A percentile compares a stretch with the other conserved stretches of the same genome.
Evolutionary conservation across 1,140 invertebrate genomes (phyloP).

Genomic region (Brachionus angularis): DNA sequence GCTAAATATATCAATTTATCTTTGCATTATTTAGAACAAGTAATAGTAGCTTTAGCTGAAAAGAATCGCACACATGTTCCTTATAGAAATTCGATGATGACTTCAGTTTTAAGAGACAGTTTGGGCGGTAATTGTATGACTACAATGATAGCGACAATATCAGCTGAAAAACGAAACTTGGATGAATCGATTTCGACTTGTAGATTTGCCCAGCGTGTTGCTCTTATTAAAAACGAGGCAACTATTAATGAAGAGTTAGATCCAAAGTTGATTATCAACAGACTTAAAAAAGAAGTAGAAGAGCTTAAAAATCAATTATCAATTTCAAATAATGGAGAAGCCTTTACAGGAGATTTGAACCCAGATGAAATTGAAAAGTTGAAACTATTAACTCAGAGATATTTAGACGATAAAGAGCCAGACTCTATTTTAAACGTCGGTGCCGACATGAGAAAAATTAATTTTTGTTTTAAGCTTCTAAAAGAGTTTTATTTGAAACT

Average conservation of each 20-base stretch:
- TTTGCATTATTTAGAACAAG: constrained; percentile 67
- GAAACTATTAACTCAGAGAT: constrained; percentile 50
- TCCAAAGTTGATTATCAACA: constrained; percentile 60
- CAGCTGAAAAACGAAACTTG: constrained; percentile 61
- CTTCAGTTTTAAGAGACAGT: constrained; percentile 65
- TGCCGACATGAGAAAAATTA: constrained; percentile 57
- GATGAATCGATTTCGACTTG: constrained; percentile 67
- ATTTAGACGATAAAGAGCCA: constrained; percentile 52
- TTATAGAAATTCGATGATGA: constrained; percentile 67
- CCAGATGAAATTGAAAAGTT: constrained; percentile 49
- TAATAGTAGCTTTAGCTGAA: constrained; percentile 65
- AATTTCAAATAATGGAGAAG: constrained; percentile 48
- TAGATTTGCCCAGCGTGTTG: constrained; percentile 66
- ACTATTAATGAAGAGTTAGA: constrained; percentile 62
- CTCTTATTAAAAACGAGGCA: constrained; percentile 64
- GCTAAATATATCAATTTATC: constrained; percentile 67
- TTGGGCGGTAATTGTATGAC: constrained; percentile 67
- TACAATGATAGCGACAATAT: constrained; percentile 66
- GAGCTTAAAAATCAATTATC: constrained; percentile 54
- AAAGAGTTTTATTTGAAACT: constrained; percentile 47
- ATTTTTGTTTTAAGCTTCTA: constrained; percentile 48
- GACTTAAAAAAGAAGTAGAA: constrained; percentile 59
- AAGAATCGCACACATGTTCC: constrained; percentile 64
- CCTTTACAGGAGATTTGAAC: constrained; percentile 33
- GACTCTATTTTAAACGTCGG: constrained; percentile 52